Evolutionary conservation across 2,113 vertebrate species (phyloP).

Genomic region (Eulacestoma nigropectus): DNA sequence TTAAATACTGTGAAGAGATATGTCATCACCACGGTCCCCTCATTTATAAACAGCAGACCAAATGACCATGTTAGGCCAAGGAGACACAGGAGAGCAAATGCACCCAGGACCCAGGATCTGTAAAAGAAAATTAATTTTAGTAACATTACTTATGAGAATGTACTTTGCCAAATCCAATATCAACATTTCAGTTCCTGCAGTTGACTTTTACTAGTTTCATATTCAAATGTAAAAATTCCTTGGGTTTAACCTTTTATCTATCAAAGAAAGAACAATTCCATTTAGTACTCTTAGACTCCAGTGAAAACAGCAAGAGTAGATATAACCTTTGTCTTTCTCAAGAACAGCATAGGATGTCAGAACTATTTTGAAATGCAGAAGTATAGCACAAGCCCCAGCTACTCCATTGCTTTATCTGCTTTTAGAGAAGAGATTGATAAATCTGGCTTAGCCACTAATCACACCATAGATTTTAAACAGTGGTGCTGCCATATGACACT

Average conservation of each 20-base stretch:
- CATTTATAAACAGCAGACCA: constrained; percentile 93
- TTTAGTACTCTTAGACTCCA: constrained; percentile 70
- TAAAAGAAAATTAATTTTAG: constrained; percentile 69
- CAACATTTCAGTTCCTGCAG: constrained; percentile 67
- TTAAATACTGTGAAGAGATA: constrained; percentile 99
- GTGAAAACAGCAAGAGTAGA: constrained; percentile 71
- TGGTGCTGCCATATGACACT: constrained; percentile 58
- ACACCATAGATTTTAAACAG: constrained; percentile 62
- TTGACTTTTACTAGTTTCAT: constrained; percentile 73
- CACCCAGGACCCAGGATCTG: constrained; percentile 98
- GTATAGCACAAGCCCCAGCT: constrained; percentile 46
- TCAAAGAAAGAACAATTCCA: constrained; percentile 70
- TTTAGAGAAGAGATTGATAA: constrained; percentile 61
- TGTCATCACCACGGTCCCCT: constrained; percentile 93
- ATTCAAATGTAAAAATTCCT: constrained; percentile 73
- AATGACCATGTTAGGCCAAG: constrained; percentile 97
- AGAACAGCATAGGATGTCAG: constrained; percentile 60
- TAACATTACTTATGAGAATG: constrained; percentile 17
- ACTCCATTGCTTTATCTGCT: constrained; percentile 63
- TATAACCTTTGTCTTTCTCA: constrained; percentile 69
- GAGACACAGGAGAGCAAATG: constrained; percentile 93
- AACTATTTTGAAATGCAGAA: constrained; percentile 70
- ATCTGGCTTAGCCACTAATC: constrained; percentile 59
- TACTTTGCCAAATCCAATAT: constrained; percentile 37
- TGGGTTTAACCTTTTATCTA: constrained; percentile 73